phyloP scores from a whole-genome alignment of 2,888 invertebrate species.

The Heliconius aoede region DNA sequence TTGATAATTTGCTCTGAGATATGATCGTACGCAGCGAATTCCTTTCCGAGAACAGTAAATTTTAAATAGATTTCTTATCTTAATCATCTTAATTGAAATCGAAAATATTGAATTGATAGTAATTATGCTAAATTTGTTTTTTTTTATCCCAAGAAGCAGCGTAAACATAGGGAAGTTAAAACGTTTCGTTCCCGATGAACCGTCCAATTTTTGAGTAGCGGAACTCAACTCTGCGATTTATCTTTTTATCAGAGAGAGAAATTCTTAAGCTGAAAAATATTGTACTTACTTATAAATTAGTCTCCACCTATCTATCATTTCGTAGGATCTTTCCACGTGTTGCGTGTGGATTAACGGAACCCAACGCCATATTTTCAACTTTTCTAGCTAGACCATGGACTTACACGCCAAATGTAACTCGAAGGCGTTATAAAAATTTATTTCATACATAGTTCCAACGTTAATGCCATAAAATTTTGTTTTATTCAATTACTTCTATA shows the following conservation, averaged over 20 bases:
- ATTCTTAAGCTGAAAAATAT: too few relatives aligned
- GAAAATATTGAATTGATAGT: background rate
- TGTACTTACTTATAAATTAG: too few relatives aligned
- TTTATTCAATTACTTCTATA: too few relatives aligned
- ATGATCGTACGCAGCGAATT: constrained; percentile 39
- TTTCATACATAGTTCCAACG: background rate
- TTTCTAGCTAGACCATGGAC: background rate
- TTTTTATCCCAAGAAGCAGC: background rate
- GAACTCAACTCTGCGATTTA: too few relatives aligned
- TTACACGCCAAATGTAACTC: background rate
- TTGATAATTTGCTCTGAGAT: constrained; percentile 46
- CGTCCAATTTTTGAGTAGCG: too few relatives aligned
- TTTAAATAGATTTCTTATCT: constrained; percentile 12
- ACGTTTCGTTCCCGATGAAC: too few relatives aligned
- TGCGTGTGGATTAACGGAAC: background rate
- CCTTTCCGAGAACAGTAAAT: constrained; percentile 7
- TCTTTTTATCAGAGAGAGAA: too few relatives aligned
- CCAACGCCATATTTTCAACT: background rate
- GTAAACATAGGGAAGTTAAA: too few relatives aligned
- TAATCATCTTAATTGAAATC: background rate
- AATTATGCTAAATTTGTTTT: background rate
- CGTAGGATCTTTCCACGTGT: too few relatives aligned
- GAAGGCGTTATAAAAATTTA: background rate
- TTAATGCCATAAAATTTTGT: background rate
- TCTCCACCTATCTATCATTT: too few relatives aligned